Conservation (phyloP, 2,113 vertebrate genomes). For the Rhizomys pruinosus region DNA sequence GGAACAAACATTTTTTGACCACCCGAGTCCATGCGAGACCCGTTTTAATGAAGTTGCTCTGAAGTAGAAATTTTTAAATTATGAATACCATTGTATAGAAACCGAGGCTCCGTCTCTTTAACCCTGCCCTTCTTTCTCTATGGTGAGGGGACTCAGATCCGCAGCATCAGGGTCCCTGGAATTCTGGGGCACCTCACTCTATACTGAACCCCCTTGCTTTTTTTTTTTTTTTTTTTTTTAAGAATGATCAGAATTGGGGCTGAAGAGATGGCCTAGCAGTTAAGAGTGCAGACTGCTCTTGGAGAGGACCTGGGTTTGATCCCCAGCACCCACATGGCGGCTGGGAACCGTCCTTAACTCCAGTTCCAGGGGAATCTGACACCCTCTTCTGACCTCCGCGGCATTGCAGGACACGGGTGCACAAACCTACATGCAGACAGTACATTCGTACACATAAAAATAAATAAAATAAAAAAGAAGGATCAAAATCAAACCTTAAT, state of each 20-base stretch:
- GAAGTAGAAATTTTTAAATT: not conserved
- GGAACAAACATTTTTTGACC: constrained; percentile 15
- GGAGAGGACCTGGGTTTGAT: too few species aligned
- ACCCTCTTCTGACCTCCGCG: too few species aligned
- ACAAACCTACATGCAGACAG: too few species aligned
- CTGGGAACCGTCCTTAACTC: too few species aligned
- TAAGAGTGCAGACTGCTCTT: too few species aligned
- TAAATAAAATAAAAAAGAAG: not conserved
- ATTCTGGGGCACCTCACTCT: not conserved
- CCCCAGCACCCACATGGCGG: too few species aligned
- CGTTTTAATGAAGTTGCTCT: not conserved
- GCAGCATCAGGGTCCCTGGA: not conserved
- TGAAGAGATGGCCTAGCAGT: too few species aligned
- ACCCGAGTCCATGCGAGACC: not conserved
- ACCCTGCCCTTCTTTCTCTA: not conserved
- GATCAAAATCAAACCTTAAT: not conserved
- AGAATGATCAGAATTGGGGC: too few species aligned
- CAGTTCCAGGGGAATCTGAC: too few species aligned
- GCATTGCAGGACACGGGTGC: too few species aligned
- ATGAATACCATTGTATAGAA: not conserved
- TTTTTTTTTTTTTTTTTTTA: not conserved
- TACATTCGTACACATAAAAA: too few species aligned
- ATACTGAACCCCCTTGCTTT: not conserved
- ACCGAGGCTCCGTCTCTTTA: not conserved
- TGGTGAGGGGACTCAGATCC: not conserved